Evolutionary conservation across 2,113 vertebrate genomes (phyloP).

Genomic region (Piprites chloris): DNA sequence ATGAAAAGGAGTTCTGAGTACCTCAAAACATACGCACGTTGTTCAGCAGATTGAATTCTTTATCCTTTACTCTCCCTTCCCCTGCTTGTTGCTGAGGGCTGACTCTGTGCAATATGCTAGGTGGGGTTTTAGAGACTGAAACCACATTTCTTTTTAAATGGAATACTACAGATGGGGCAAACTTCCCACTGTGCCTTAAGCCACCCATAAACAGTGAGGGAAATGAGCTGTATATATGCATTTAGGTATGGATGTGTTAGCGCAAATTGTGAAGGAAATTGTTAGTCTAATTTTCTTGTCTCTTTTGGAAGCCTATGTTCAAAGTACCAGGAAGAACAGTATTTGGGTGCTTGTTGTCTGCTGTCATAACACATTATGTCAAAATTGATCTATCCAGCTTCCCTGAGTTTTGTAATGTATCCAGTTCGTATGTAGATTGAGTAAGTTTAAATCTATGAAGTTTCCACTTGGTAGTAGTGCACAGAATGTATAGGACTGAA

Average conservation of each 20-base stretch:
- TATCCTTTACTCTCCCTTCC: neutral
- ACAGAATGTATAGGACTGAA: neutral
- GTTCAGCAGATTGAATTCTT: neutral
- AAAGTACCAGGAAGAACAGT: neutral
- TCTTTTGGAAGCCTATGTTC: neutral
- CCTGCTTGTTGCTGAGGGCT: neutral
- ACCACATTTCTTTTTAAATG: neutral
- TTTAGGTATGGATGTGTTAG: neutral
- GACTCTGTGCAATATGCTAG: neutral
- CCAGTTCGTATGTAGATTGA: neutral
- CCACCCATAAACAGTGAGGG: neutral
- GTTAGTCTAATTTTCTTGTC: neutral
- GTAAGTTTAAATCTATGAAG: neutral
- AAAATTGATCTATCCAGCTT: neutral
- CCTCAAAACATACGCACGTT: accelerated
- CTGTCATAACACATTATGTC: neutral
- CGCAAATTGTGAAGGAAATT: neutral
- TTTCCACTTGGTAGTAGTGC: neutral
- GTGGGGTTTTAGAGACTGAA: neutral
- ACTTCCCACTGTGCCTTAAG: neutral
- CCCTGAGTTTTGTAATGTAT: neutral
- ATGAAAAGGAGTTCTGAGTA: neutral
- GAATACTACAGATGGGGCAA: neutral
- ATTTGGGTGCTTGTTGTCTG: neutral
- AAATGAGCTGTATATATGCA: neutral